phyloP scores from a whole-genome alignment of 2,797 vertebrate species.

The Phataginus tricuspis region DNA sequence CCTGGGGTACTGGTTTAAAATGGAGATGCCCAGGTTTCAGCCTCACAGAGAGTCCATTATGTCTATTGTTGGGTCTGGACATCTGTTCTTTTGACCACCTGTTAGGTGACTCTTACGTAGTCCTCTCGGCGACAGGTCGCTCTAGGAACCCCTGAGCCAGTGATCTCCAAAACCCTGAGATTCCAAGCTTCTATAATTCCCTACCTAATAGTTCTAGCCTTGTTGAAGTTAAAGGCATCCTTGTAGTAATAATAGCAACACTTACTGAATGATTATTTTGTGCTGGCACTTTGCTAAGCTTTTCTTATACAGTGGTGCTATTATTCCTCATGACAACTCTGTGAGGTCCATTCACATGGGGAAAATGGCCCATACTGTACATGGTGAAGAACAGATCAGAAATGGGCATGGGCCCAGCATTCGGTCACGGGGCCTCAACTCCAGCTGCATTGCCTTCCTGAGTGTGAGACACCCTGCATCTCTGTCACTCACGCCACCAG shows the following conservation, averaged over 20 bases:
- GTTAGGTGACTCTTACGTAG: neutral
- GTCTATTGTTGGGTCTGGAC: neutral
- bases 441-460: rapidly evolving
- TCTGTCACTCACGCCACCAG: too few species aligned
- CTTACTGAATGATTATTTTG: rapidly evolving
- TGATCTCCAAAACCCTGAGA: too few species aligned
- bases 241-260: too few species aligned
- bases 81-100: neutral
- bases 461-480: rapidly evolving
- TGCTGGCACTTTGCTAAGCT: neutral
- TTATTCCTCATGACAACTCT: neutral
- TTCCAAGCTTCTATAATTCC: neutral
- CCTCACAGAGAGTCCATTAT: neutral
- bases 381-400: neutral
- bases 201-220: too few species aligned
- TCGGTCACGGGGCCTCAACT: rapidly evolving
- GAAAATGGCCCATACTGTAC: rapidly evolving
- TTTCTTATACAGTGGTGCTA: rapidly evolving
- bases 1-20: neutral
- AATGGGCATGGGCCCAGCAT: rapidly evolving
- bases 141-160: too few species aligned
- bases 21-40: neutral
- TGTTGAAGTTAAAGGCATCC: neutral
- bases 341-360: neutral
- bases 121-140: neutral